These are phyloP conservation scores for Phyllostomus discolor DNA, from an alignment of 2,113 vertebrate species.

Conservation along the genomic window DNA sequence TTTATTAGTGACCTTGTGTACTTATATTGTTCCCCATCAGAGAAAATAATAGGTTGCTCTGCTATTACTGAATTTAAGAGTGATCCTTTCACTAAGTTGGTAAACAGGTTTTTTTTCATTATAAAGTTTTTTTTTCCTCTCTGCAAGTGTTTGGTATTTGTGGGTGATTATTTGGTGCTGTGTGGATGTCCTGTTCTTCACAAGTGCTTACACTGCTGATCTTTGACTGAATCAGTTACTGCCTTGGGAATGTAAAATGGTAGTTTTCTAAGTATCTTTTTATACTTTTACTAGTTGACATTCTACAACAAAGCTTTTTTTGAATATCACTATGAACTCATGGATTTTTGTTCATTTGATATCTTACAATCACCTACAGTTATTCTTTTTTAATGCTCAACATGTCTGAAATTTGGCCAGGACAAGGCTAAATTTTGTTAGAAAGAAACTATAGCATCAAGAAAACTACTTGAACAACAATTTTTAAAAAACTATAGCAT, in stretches of 20 bases:
- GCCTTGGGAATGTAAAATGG: not conserved
- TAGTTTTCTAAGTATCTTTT: slow-evolving; percentile 10
- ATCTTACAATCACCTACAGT: not conserved
- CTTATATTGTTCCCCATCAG: not conserved
- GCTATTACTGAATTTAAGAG: not conserved
- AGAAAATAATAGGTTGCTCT: not conserved
- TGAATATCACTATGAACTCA: not conserved
- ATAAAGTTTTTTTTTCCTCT: not conserved
- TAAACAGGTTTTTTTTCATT: not conserved
- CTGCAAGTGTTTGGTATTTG: not conserved
- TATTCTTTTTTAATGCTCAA: not conserved
- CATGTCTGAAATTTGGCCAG: not conserved
- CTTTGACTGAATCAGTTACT: not conserved
- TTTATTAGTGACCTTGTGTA: not conserved
- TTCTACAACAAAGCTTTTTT: not conserved
- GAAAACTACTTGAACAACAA: no score
- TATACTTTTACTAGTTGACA: not conserved
- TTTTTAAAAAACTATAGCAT: slow-evolving; percentile 41
- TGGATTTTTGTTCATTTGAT: not conserved
- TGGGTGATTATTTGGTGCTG: not conserved
- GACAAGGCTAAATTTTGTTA: not conserved
- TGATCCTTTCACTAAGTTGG: not conserved
- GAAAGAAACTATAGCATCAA: not conserved
- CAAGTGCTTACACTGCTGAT: not conserved
- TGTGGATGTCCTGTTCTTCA: not conserved